phyloP scores from a whole-genome alignment of 2,797 vertebrate species.

The Benthosema pterotum region DNA sequence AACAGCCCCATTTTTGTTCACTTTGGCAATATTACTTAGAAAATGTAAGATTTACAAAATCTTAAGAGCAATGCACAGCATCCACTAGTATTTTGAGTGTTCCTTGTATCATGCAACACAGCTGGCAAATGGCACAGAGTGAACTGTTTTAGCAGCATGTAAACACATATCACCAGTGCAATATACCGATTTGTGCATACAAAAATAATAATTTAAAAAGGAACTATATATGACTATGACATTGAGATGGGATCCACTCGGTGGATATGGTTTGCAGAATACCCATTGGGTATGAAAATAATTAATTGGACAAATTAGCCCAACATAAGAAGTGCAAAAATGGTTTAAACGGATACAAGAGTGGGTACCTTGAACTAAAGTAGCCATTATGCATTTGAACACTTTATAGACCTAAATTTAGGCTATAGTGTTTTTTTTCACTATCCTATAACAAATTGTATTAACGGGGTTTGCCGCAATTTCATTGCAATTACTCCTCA shows the following conservation, averaged over 20 bases:
- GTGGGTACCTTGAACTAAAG: too few species aligned
- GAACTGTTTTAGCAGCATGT: constrained; percentile 37
- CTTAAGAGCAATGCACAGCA: neutral
- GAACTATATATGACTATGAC: constrained; percentile 17
- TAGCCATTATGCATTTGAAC: too few species aligned
- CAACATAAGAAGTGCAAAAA: too few species aligned
- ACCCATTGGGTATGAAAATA: constrained; percentile 62
- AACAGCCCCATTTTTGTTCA: constrained; percentile 13
- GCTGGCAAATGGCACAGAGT: constrained; percentile 33
- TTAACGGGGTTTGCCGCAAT: too few species aligned
- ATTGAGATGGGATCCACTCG: constrained; percentile 15
- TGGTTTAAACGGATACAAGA: too few species aligned
- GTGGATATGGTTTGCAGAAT: constrained; percentile 13
- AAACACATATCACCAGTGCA: neutral
- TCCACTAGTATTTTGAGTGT: constrained; percentile 46
- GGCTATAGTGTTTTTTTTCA: too few species aligned
- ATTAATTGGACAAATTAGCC: too few species aligned
- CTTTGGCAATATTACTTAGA: constrained; percentile 22
- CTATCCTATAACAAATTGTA: too few species aligned
- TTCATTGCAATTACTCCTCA: too few species aligned
- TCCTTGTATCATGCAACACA: constrained; percentile 57
- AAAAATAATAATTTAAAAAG: too few species aligned
- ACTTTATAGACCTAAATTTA: too few species aligned
- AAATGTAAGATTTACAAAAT: constrained; percentile 29
- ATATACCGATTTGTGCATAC: constrained; percentile 14